phyloP scores from a whole-genome alignment of 2,113 vertebrate species.

The Percina caprodes region DNA sequence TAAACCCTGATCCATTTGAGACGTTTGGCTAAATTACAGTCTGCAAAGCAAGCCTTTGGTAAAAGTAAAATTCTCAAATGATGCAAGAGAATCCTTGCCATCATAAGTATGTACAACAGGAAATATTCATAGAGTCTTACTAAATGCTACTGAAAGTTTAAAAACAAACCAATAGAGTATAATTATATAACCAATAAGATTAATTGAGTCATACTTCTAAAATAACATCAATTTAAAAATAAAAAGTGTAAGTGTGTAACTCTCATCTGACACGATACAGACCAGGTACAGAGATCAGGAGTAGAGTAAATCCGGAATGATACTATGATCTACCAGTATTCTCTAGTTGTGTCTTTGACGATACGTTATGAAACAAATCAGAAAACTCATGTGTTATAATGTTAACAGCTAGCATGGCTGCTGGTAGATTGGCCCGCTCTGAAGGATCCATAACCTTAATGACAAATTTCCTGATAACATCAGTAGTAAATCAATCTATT shows the following conservation, averaged over 20 bases:
- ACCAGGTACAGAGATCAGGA: neutral
- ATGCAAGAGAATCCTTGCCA: neutral
- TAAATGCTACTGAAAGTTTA: constrained; percentile 7
- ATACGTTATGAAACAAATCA: neutral
- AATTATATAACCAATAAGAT: no score
- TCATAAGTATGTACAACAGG: neutral
- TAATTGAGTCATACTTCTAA: neutral
- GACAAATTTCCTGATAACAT: neutral
- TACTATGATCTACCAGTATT: neutral
- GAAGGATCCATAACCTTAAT: neutral
- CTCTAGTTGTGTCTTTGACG: neutral
- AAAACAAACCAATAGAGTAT: neutral
- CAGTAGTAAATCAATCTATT: neutral
- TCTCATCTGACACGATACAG: neutral
- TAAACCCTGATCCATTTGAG: neutral
- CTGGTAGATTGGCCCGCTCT: neutral
- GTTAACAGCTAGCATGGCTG: neutral
- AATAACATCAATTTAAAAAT: neutral
- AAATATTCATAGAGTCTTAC: neutral
- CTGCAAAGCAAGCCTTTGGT: neutral
- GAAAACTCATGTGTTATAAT: neutral
- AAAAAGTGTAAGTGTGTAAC: neutral
- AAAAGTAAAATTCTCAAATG: neutral
- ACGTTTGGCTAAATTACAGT: constrained; percentile 1
- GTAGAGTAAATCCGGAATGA: no score